These are phyloP conservation scores for Rhagoletis pomonella DNA, from an alignment of 1,140 invertebrate genomes.

Conservation along the genomic window DNA sequence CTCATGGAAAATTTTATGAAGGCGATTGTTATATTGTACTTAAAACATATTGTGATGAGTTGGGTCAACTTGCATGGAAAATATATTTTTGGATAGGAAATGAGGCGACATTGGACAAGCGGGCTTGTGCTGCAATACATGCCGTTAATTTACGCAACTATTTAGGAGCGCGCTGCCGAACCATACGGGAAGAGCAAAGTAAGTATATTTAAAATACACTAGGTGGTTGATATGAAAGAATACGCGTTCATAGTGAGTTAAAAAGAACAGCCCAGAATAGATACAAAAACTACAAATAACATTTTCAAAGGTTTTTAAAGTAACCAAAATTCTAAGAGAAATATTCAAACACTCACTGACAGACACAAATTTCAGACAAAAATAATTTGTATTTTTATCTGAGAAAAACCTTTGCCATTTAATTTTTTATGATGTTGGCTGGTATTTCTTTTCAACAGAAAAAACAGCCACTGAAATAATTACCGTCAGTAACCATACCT, in stretches of 20 bases:
- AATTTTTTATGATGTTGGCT: too few species aligned
- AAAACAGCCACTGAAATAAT: too few species aligned
- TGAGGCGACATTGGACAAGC: constrained; percentile 96
- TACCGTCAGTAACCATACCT: too few species aligned
- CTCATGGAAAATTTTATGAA: constrained; percentile 99
- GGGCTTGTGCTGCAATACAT: constrained; percentile 99
- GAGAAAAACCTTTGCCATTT: too few species aligned
- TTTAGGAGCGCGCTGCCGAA: constrained; percentile 95
- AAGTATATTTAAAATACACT: not conserved
- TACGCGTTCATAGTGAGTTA: too few species aligned
- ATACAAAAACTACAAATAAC: not conserved
- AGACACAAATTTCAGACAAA: too few species aligned
- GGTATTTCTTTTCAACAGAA: too few species aligned
- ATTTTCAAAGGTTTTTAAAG: too few species aligned
- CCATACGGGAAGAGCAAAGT: constrained; percentile 95
- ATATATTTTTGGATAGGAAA: constrained; percentile 99
- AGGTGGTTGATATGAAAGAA: not conserved
- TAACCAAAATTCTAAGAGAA: too few species aligned
- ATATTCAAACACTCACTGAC: too few species aligned
- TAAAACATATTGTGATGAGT: constrained; percentile 92
- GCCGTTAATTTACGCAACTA: constrained; percentile 98
- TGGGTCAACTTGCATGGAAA: constrained; percentile 91
- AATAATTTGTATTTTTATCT: too few species aligned
- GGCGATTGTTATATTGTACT: constrained; percentile 99
- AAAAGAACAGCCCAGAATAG: not conserved